Base-by-base conservation (phyloP, 1,140 invertebrate species). In the Augochlora pura region DNA sequence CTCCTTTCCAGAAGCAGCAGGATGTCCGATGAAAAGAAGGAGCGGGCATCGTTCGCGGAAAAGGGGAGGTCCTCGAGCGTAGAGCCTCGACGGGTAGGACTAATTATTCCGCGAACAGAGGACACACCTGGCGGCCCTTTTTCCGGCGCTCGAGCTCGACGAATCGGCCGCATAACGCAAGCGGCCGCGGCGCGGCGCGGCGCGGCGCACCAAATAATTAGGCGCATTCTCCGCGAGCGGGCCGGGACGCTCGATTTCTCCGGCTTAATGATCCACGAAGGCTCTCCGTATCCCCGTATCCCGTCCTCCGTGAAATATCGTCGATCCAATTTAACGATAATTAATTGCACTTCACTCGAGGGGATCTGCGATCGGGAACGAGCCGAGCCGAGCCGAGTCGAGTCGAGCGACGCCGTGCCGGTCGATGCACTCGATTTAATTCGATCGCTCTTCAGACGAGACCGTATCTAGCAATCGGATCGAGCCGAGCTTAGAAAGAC, bases 281-380 rank as follows among this genome's bases (percentile, higher is more conserved):
- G 77, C 52, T 32, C 64, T 54, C 78, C 79, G 63, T 62, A 21
- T 18, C n/a, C 25, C 42, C 14, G 9, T 9, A 38, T 18, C 21
- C 46, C 62, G 12, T 12, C 27, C 69, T 38, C 49, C 57, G 57
- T 79, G 79, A 86, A 85, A 86, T 79, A 85, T 79, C 75, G 79
- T 68, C 83, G 68, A 72, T 85, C 71, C 83, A 82, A 85, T 85
- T 79, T 77, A 78, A 85, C 83, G 82, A 85, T 86, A 86, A 86
- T 86, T 81, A 85, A 86, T 86, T 82, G 80, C 83, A 72, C 75
- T 82, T 73, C 68, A 73, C 49, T 85, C 71, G 74, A 75, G 63
- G 67, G 74, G 72, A 18, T 23, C 18, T 67, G 42, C 79, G 82
- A 81, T 73, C 78, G 39, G 71, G 79, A 77, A 69, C 63, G 71